Evolutionary conservation across 1,140 invertebrate genomes (phyloP).

Genomic region (Macrocentrus cingulum): DNA sequence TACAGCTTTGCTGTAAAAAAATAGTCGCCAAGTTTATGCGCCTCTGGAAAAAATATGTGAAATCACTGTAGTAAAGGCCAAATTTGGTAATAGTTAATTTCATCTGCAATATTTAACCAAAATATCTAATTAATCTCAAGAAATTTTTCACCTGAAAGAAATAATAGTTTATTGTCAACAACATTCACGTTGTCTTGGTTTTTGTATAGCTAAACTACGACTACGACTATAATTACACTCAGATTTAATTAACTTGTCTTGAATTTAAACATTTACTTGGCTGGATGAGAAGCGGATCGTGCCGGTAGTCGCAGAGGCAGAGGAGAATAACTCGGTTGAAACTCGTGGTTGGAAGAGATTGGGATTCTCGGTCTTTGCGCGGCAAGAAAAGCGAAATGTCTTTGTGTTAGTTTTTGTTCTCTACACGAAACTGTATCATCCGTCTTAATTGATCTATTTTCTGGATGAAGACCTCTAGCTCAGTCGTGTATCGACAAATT

Average conservation of each 20-base stretch:
- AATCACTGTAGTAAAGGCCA: too few species aligned
- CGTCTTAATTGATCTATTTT: slow-evolving; percentile 19
- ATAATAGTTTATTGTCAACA: too few species aligned
- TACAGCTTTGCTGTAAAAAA: too few species aligned
- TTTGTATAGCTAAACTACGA: slow-evolving; percentile 4
- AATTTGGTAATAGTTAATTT: too few species aligned
- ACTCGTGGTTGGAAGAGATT: slow-evolving; percentile 15
- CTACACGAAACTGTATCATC: slow-evolving; percentile 7
- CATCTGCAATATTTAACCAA: too few species aligned
- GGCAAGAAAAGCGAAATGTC: slow-evolving; percentile 16
- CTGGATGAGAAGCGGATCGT: slow-evolving; percentile 18
- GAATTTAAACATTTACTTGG: slow-evolving; percentile 43
- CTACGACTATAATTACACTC: slow-evolving; percentile 40
- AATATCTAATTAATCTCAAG: too few species aligned
- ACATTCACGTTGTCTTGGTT: slow-evolving; percentile 8
- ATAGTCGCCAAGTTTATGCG: too few species aligned
- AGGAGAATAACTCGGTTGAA: slow-evolving; percentile 17
- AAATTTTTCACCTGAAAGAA: too few species aligned
- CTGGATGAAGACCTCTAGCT: neutral
- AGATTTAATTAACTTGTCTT: slow-evolving; percentile 47
- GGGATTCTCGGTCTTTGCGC: slow-evolving; percentile 12
- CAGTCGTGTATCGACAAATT: too few species aligned
- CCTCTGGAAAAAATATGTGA: too few species aligned
- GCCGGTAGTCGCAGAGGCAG: slow-evolving; percentile 3
- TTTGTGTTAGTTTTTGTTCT: slow-evolving; percentile 17